Percentiles rank a stretch among this genome's conserved stretches.
Conservation (phyloP, 2,888 invertebrate genomes). For the Morpho helenor region DNA sequence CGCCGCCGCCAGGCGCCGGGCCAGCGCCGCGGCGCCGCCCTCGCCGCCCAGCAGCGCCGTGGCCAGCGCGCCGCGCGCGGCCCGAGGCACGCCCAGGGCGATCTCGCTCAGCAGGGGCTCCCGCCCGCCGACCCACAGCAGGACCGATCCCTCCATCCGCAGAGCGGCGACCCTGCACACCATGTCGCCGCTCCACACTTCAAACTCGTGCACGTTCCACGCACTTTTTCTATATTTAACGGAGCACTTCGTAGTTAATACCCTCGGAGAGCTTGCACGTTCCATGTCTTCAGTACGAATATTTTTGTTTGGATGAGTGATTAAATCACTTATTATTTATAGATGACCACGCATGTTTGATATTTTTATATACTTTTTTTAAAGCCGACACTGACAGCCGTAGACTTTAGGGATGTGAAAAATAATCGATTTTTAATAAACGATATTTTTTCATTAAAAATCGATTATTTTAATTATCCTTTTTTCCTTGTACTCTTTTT, state of each 20-base stretch:
- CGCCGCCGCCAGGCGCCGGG: conserved; percentile 41
- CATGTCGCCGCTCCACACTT: conserved; percentile 50
- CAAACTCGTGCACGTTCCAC: conserved; percentile 54
- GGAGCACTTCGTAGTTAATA: conserved; percentile 39
- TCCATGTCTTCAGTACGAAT: too few relatives aligned
- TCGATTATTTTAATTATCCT: too few relatives aligned
- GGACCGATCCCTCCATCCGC: conserved; percentile 46
- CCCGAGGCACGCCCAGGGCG: conserved; percentile 42
- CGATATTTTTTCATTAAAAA: too few relatives aligned
- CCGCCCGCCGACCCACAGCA: conserved; percentile 52
- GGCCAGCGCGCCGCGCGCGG: conserved; percentile 22
- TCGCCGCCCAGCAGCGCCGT: conserved; percentile 30
- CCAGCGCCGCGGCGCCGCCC: conserved; percentile 36
- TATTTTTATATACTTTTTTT: too few relatives aligned
- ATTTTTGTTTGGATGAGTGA: too few relatives aligned
- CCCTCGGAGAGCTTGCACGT: conserved; percentile 30
- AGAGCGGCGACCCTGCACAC: conserved; percentile 45
- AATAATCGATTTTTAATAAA: too few relatives aligned
- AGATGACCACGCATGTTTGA: too few relatives aligned
- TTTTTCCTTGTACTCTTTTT: too few relatives aligned
- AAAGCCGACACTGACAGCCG: too few relatives aligned
- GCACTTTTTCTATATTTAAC: conserved; percentile 45
- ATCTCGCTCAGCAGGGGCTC: conserved; percentile 33
- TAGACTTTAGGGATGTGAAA: too few relatives aligned
- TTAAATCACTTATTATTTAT: too few relatives aligned